A percentile compares a stretch with the other conserved stretches of the same genome.
Evolutionary conservation across 92 coral and sea anemone species (phyloP).

Genomic region (Nematostella vectensis): DNA sequence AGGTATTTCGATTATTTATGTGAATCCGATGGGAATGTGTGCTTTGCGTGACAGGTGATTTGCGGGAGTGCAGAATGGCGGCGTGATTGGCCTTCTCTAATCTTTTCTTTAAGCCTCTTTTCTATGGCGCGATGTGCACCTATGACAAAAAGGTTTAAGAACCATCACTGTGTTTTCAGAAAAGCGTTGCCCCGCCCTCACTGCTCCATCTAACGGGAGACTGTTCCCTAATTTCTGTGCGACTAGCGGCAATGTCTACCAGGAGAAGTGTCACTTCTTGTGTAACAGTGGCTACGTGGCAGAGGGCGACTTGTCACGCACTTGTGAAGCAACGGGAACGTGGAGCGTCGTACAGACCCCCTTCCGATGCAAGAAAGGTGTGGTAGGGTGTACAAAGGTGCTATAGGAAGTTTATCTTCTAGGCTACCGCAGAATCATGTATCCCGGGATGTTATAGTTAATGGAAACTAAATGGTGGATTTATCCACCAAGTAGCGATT

Average conservation of each 20-base stretch:
- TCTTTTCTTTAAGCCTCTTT: too few relatives aligned
- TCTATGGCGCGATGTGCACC: too few relatives aligned
- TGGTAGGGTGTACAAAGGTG: not conserved
- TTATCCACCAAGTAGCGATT: too few relatives aligned
- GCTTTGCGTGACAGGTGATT: too few relatives aligned
- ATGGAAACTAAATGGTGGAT: too few relatives aligned
- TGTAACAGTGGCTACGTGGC: conserved; percentile 52
- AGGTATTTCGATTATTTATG: too few relatives aligned
- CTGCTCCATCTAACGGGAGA: conserved; percentile 50
- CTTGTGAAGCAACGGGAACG: conserved; percentile 54
- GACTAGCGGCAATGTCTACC: conserved; percentile 42
- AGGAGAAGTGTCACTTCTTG: conserved; percentile 37
- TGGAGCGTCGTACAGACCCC: conserved; percentile 50
- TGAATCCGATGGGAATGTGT: too few relatives aligned
- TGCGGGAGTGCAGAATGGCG: too few relatives aligned
- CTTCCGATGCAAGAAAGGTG: conserved; percentile 46
- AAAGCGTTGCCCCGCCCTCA: conserved; percentile 55
- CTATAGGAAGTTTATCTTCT: not conserved
- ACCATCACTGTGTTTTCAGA: conserved; percentile 31
- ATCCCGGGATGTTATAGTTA: too few relatives aligned
- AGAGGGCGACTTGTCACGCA: conserved; percentile 35
- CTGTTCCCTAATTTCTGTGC: conserved; percentile 48
- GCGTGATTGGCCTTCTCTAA: too few relatives aligned
- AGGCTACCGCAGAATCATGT: too few relatives aligned
- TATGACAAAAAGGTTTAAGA: too few relatives aligned